Base-by-base conservation (phyloP, 35 echinoderm and acorn worm genomes). In the Diadema setosum region DNA sequence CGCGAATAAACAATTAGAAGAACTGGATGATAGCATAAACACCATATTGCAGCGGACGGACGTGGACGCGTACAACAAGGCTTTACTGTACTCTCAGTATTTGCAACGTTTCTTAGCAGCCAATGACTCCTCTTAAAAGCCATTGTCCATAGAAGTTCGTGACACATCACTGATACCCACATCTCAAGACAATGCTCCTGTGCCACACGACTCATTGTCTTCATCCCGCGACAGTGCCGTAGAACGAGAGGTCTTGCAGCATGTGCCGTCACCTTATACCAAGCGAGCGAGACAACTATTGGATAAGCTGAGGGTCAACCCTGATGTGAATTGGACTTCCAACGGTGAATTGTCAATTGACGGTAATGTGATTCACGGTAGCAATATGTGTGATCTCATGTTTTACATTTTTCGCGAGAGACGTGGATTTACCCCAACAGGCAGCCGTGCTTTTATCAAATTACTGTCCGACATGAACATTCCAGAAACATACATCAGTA, bases 401-500 rank as follows among this genome's bases (percentile, higher is more conserved):
- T 78, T 81, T 32, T 70, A 89, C 35, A 45, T 81, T 0, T 30
- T 89, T 50, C 43, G 50, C 4, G 86, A 48, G 25, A 80, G 65
- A 41, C 50, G 46, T 23, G 74, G 74, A 40, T 81, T 41, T 80
- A 74, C 75, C 33, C 86, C 86, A 34, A 55, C 4, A 7, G 86
- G 86, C 14, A 57, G 46, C 15, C 44, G 81, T 42, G 70, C 57
- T 21, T 89, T 89, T 89, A 39, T 89, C 17, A 27, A 45, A 11
- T 70, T 33, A 5, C 64, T 89, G 32, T 70, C 70, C 24, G 39
- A 41, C 42, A 81, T 89, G 46, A 89, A 89, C 36, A 43, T 89
- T 15, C 86, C 86, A 5, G 86, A 89, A 80, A 63, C 70, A n/a
- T 12, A 81, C 33, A 2, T 89, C 9, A 42, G 86, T 30, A 89